Evolutionary conservation across 2,113 vertebrate species (phyloP), one percentile per base, ranked within the genome.

Genomic region (Cyphomyrus discorhynchus): DNA sequence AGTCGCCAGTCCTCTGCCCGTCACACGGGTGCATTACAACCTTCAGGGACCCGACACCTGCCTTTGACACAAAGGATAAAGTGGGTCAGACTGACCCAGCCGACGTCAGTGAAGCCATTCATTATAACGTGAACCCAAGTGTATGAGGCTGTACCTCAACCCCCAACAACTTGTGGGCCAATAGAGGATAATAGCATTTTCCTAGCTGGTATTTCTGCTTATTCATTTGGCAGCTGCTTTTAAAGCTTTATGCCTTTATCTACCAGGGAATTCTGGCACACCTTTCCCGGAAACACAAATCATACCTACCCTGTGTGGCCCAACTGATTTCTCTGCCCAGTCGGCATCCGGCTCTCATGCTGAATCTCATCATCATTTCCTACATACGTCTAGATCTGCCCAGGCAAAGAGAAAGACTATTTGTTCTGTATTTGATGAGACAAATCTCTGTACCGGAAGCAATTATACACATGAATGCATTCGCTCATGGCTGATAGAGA

Each of bases 381-480:
- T 7, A 77, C 15, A 39, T 17, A 77, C 13, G 74, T 42, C 35
- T 80, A 42, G 35, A 9, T 42, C 15, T 42, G 35, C 35, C 74
- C 11, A 42, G 13, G 35, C 74, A 42, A 17, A 42, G 74, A 80
- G 35, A 42, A 42, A 80, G 15, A 80, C 15, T 39, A 80, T 80
- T 80, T 42, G 15, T 80, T 80, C 35, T 42, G 56, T 62, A 11
- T 62, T 88, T 88, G 86, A 80, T 42, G 74, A 80, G 35, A 80
- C 35, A 21, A 39, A 80, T 50, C 82, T 52, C 56, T 85, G 35
- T 53, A 50, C 42, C n/a, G n/a, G 39, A 47, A 88, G 46, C 88
- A 74, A 88, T 77, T 88, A 70, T 77, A 31, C 46, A 66, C 45
- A 88, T 50, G 62, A 62, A 70, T 70, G 62, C 56, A 49, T 58